These are phyloP conservation scores for Anadara kagoshimensis DNA, from an alignment of 1,140 invertebrate genomes.

Conservation along the genomic window DNA sequence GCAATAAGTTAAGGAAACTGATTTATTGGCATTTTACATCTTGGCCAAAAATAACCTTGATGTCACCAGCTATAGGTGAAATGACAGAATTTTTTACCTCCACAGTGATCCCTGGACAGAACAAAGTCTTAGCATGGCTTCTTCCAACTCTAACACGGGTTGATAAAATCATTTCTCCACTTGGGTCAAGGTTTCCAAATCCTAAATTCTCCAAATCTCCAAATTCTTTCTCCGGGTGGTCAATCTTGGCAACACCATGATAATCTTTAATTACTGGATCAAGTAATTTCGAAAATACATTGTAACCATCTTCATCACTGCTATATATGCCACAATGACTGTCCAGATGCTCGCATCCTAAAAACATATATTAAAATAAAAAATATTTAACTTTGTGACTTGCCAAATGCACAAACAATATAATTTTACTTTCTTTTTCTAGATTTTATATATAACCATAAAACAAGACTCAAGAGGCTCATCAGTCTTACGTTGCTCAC, in stretches of 20 bases:
- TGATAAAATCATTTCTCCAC: conserved; percentile 78
- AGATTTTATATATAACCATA: no score
- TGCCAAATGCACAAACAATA: no score
- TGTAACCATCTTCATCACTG: conserved; percentile 63
- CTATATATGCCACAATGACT: conserved; percentile 59
- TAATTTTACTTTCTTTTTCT: no score
- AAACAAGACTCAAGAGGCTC: no score
- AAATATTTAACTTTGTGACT: no score
- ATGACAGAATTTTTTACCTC: no score
- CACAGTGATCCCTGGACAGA: no score
- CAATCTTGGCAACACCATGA: conserved; percentile 52
- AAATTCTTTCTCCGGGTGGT: conserved; percentile 79
- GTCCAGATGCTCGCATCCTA: conserved; percentile 56
- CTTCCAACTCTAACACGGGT: conserved; percentile 67
- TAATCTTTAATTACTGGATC: conserved; percentile 64
- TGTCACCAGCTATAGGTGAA: no score
- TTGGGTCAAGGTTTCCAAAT: conserved; percentile 65
- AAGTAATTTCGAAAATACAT: conserved; percentile 56
- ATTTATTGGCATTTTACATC: no score
- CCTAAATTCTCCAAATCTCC: conserved; percentile 76
- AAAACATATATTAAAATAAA: neutral
- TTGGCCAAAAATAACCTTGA: no score
- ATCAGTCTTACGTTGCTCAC: no score
- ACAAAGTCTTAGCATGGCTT: conserved; percentile 54
- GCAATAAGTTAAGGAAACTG: no score